Percentiles rank a stretch among this genome's conserved stretches.
Evolutionary conservation across 30 jellyfish, hydroid and myxozoan genomes (phyloP).

Genomic region (Hydra vulgaris): DNA sequence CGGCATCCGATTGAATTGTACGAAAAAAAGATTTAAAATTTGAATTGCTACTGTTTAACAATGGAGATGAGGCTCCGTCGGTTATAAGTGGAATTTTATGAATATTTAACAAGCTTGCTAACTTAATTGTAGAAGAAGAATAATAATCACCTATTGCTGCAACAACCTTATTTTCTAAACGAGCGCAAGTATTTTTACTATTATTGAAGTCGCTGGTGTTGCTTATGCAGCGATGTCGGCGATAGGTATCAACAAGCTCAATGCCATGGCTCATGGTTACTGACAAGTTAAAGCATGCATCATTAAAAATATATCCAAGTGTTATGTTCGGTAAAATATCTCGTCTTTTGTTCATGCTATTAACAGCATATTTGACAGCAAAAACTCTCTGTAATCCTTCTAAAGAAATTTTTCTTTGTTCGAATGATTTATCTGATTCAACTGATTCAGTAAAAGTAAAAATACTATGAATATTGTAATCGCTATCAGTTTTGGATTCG

Average conservation of each 20-base stretch:
- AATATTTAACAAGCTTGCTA: slow-evolving; percentile 68
- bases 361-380: slow-evolving; percentile 65
- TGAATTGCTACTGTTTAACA: slow-evolving; percentile 40
- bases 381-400: slow-evolving; percentile 50
- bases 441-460: slow-evolving; percentile 35
- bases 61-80: slow-evolving; percentile 69
- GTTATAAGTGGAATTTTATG: slow-evolving; percentile 69
- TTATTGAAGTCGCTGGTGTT: too few relatives aligned
- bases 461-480: slow-evolving; percentile 52
- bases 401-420: slow-evolving; percentile 11
- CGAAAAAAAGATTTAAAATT: slow-evolving; percentile 66
- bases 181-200: slow-evolving; percentile 27
- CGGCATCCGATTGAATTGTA: slow-evolving; percentile 73
- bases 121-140: slow-evolving; percentile 54
- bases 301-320: slow-evolving; percentile 62
- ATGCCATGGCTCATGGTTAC: slow-evolving; percentile 70
- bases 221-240: slow-evolving; percentile 60
- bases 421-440: slow-evolving; percentile 19
- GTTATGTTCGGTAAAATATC: slow-evolving; percentile 42
- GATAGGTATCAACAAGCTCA: slow-evolving; percentile 52
- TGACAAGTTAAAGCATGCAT: slow-evolving; percentile 55
- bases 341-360: slow-evolving; percentile 10
- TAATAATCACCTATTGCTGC: slow-evolving; percentile 76
- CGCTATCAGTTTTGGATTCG: slow-evolving; percentile 32
- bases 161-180: slow-evolving; percentile 18